A percentile compares a stretch with the other conserved stretches of the same genome.
phyloP scores from a whole-genome alignment of 1,140 invertebrate species.

The Condylostylus longicornis region DNA sequence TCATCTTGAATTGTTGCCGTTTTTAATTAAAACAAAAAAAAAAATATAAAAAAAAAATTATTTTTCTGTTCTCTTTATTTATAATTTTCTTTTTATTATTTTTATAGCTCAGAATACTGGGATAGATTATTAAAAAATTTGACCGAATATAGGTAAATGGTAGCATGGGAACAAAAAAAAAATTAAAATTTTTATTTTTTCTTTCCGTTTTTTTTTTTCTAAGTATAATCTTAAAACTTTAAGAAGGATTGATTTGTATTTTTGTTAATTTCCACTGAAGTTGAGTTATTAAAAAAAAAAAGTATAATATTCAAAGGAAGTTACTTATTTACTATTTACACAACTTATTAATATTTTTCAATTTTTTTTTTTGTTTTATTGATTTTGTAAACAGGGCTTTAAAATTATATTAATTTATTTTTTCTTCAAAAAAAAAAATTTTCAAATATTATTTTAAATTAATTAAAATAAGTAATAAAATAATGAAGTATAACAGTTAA shows the following conservation, averaged over 20 bases:
- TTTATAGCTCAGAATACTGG: constrained; percentile 33
- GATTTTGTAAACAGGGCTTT: too few relatives aligned
- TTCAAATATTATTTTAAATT: too few relatives aligned
- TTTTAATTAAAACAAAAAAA: constrained; percentile 1
- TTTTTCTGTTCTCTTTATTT: not conserved
- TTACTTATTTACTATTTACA: not conserved
- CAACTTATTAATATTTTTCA: not conserved
- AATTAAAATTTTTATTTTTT: not conserved
- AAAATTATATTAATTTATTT: too few relatives aligned
- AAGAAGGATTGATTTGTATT: not conserved
- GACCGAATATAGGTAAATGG: constrained; percentile 32
- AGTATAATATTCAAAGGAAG: not conserved
- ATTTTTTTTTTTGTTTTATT: not conserved
- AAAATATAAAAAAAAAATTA: not conserved
- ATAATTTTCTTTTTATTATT: constrained; percentile 12
- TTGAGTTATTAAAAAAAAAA: not conserved
- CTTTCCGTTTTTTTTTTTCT: not conserved
- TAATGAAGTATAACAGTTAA: too few relatives aligned
- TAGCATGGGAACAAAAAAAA: too few relatives aligned
- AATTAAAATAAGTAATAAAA: too few relatives aligned
- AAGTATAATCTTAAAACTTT: not conserved
- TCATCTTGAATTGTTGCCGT: too few relatives aligned
- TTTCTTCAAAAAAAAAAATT: too few relatives aligned
- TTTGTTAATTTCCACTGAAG: not conserved
- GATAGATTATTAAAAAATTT: constrained; percentile 35